Conservation (phyloP, 2,888 invertebrate genomes). For the Drosophila percnosoma region DNA sequence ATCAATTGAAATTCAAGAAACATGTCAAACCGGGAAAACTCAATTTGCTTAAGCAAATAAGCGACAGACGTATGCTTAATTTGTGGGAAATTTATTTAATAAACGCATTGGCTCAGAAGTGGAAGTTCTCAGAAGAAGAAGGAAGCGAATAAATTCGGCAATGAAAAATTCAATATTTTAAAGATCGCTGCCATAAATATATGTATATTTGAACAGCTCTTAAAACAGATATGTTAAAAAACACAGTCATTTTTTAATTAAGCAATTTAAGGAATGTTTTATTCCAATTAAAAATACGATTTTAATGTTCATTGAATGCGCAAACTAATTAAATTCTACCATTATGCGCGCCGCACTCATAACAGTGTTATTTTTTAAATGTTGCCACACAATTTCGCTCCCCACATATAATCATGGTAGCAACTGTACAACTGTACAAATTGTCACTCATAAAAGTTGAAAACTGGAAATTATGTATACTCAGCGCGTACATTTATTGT, state of each 20-base stretch:
- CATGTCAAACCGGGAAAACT: slow-evolving; percentile 50
- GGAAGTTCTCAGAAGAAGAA: background rate
- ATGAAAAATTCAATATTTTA: background rate
- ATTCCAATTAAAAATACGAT: background rate
- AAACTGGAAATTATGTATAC: slow-evolving; percentile 65
- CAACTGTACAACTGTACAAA: slow-evolving; percentile 50
- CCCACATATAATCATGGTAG: slow-evolving; percentile 23
- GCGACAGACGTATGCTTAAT: slow-evolving; percentile 39
- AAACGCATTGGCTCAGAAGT: slow-evolving; percentile 4
- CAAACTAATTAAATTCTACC: background rate
- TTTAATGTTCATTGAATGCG: background rate
- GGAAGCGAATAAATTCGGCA: background rate
- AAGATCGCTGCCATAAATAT: background rate
- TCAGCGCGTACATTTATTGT: slow-evolving; percentile 64
- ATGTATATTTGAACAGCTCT: background rate
- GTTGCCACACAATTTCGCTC: slow-evolving; percentile 4
- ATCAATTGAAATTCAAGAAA: slow-evolving; percentile 43
- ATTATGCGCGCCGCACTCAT: slow-evolving; percentile 4
- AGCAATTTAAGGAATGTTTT: background rate
- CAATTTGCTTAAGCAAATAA: slow-evolving; percentile 58
- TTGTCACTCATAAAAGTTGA: slow-evolving; percentile 75
- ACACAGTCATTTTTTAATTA: background rate
- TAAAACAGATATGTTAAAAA: background rate
- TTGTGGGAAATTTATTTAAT: slow-evolving; percentile 51
- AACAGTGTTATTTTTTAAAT: slow-evolving; percentile 6